Conservation (phyloP, 2,113 vertebrate species). For the Myodes glareolus region DNA sequence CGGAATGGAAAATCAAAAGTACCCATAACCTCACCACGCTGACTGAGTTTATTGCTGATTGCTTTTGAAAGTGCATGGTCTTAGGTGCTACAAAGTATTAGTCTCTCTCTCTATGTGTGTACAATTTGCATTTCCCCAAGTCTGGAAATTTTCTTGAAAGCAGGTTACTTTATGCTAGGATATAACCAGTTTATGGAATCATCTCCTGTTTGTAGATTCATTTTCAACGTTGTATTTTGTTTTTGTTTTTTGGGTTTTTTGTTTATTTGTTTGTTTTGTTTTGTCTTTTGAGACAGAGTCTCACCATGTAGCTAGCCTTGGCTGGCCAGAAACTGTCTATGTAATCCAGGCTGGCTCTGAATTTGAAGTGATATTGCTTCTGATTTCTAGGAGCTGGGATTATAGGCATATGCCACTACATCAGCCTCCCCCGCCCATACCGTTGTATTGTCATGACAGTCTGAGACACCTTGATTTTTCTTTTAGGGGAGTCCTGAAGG, state of each 20-base stretch:
- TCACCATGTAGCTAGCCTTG: neutral
- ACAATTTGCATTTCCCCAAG: neutral
- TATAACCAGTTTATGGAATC: conserved; percentile 13
- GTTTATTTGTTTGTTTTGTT: neutral
- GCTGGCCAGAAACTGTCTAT: neutral
- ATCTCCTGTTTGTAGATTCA: neutral
- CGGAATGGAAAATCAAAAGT: conserved; percentile 18
- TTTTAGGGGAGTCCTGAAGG: neutral
- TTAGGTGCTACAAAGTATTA: neutral
- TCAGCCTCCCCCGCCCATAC: neutral
- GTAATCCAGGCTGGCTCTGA: neutral
- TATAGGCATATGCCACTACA: neutral
- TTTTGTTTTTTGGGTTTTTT: neutral
- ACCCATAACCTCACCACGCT: neutral
- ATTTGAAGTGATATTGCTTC: neutral
- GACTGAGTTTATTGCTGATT: neutral
- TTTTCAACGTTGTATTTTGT: neutral
- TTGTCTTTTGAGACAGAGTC: neutral
- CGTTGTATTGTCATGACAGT: neutral
- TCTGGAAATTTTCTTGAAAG: conserved; percentile 20
- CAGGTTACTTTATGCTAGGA: neutral
- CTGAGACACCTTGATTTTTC: neutral
- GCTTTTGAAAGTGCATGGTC: neutral
- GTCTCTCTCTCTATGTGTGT: neutral
- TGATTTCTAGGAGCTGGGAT: neutral